Evolutionary conservation across 2,113 vertebrate species (phyloP), one percentile per base, ranked within the genome.

Genomic region (Tiliqua scincoides): DNA sequence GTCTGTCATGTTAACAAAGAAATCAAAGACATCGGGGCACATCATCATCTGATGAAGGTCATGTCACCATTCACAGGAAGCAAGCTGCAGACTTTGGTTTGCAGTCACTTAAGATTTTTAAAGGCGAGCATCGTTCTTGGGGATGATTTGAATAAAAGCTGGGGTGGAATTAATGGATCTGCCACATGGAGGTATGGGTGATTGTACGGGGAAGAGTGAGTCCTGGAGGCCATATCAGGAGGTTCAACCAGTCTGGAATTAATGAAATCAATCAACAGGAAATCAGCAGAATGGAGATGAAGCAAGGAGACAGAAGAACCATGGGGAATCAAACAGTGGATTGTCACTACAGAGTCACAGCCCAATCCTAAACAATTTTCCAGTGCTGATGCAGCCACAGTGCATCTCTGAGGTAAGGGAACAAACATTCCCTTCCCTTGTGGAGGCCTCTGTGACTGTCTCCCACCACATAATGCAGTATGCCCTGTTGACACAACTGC

Each of bases 21-120:
- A 9, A 21, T 54, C 37, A 78, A 57, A 71, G 4, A 4, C 14
- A 43, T 10, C n/a, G 86, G 32, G 61, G 1, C 59, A 1, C 79
- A 61, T 70, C 20, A 84, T 48, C 88, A 87, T 81, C 73, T 81
- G 89, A 85, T 0, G 0, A 54, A 89, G 89, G 79, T n/a, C 48
- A 63, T 1, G 23, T 72, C 52, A 57, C 62, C 83, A 77, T 74
- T 91, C 43, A 81, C 86, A 92, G 68, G 32, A 30, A n/a, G 18
- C 25, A 57, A 32, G 59, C 61, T 30, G 11, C 23, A 43, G 9
- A 7, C 62, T 87, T 71, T n/a, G 30, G 27, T 88, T 59, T 65
- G n/a, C 35, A 86, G 48, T 59, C 0, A 85, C 57, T 37, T 63
- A 63, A 37, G 79, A 79, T 43, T 85, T 89, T 86, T 57, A 37